Conservation (phyloP, 2,888 invertebrate genomes). For the Apamea epomidion region DNA sequence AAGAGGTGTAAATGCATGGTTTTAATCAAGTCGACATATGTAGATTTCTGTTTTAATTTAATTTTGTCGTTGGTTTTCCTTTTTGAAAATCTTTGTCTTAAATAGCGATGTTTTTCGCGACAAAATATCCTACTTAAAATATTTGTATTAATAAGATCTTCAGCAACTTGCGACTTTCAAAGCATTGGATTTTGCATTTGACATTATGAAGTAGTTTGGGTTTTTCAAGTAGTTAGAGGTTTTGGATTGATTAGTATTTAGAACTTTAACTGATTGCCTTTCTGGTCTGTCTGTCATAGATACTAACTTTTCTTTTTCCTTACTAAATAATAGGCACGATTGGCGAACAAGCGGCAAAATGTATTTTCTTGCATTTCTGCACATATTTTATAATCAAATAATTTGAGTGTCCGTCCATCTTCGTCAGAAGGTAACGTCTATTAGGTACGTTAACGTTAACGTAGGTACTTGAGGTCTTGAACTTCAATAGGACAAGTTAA, state of each 20-base stretch:
- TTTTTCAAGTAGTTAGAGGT: slow-evolving; percentile 55
- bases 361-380: neutral
- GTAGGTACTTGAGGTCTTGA: neutral
- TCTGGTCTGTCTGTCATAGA: slow-evolving; percentile 42
- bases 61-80: neutral
- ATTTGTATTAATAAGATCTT: slow-evolving; percentile 5
- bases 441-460: neutral
- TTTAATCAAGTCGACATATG: too few species aligned
- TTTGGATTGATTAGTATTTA: slow-evolving; percentile 49
- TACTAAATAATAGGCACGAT: slow-evolving; percentile 32
- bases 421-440: neutral
- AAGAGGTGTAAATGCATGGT: neutral
- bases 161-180: slow-evolving; percentile 35
- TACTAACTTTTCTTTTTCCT: slow-evolving; percentile 55
- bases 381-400: too few species aligned
- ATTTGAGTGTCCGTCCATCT: slow-evolving; percentile 24
- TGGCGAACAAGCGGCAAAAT: slow-evolving; percentile 23
- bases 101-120: neutral
- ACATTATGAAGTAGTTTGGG: slow-evolving; percentile 22
- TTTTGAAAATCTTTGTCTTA: neutral
- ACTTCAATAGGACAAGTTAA: neutral
- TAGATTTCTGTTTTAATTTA: neutral
- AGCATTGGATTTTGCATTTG: slow-evolving; percentile 51
- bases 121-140: neutral
- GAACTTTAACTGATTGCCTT: slow-evolving; percentile 29